Percentiles rank a stretch among this genome's conserved stretches.
Evolutionary conservation across 92 coral and sea anemone genomes (phyloP).

Genomic region (Pocillopora meandrina): DNA sequence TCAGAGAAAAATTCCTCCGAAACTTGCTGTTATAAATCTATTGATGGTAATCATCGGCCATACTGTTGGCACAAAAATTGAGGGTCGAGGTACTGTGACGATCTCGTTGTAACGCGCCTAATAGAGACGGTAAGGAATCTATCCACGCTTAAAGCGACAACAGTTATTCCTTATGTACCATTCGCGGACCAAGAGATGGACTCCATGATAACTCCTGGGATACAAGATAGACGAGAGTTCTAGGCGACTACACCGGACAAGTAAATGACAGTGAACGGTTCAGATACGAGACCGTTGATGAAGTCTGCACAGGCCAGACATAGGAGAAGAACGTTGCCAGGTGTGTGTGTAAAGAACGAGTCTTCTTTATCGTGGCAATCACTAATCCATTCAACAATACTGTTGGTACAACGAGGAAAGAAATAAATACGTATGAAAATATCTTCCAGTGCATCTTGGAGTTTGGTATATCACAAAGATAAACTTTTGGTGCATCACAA

Average conservation of each 20-base stretch:
- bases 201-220: constrained; percentile 43
- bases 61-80: neutral
- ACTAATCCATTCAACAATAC: constrained; percentile 29
- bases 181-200: constrained; percentile 32
- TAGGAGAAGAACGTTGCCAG: constrained; percentile 38
- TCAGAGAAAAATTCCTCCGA: constrained; percentile 11
- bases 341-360: constrained; percentile 20
- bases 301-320: constrained; percentile 53
- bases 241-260: constrained; percentile 8
- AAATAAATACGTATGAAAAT: constrained; percentile 11
- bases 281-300: constrained; percentile 37
- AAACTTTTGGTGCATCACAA: neutral
- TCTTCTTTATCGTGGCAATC: constrained; percentile 42
- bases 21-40: constrained; percentile 3
- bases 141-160: constrained; percentile 39
- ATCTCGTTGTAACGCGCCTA: constrained; percentile 32
- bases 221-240: constrained; percentile 27
- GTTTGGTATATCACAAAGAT: neutral
- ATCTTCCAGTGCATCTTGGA: constrained; percentile 1
- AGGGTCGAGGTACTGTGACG: constrained; percentile 35
- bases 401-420: constrained; percentile 30
- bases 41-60: constrained; percentile 4
- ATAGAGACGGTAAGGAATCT: constrained; percentile 39
- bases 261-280: constrained; percentile 34
- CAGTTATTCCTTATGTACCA: constrained; percentile 27